Percentiles rank a stretch among this genome's conserved stretches.
Conservation (phyloP, 2,113 vertebrate species). For the Salvelinus sp. region DNA sequence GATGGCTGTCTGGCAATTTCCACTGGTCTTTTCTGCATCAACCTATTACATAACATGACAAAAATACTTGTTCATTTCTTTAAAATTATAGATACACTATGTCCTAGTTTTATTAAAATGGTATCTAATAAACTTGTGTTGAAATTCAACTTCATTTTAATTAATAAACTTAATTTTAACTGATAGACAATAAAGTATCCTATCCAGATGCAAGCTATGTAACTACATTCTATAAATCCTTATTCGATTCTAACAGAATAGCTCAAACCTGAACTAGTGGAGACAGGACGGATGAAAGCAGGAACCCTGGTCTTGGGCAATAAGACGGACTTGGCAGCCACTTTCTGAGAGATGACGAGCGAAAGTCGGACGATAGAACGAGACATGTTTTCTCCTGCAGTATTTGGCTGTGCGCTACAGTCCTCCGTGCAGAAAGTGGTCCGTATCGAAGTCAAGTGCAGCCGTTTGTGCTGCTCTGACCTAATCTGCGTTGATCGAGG, state of each 20-base stretch:
- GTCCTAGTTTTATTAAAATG: too few species aligned
- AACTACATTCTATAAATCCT: background rate
- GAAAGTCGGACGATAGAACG: constrained; percentile 58
- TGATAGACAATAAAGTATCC: background rate
- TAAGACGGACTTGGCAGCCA: constrained; percentile 15
- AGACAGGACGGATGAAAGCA: constrained; percentile 46
- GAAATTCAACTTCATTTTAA: too few species aligned
- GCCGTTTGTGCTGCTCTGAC: background rate
- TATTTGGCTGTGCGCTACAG: background rate
- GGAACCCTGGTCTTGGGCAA: constrained; percentile 34
- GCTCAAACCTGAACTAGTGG: constrained; percentile 59
- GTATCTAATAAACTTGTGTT: background rate
- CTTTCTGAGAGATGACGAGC: constrained; percentile 33
- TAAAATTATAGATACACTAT: background rate
- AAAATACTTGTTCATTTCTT: background rate
- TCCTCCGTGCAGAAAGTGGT: too few species aligned
- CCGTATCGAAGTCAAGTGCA: constrained; percentile 37
- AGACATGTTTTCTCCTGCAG: constrained; percentile 61
- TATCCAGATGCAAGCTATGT: background rate
- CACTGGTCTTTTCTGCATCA: background rate
- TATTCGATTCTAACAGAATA: background rate
- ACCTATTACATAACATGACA: background rate
- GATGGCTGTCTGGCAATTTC: background rate
- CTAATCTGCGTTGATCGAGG: background rate
- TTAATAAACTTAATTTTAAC: background rate